Base-by-base conservation (phyloP, 2,888 invertebrate genomes). In the Cephonodes hylas region DNA sequence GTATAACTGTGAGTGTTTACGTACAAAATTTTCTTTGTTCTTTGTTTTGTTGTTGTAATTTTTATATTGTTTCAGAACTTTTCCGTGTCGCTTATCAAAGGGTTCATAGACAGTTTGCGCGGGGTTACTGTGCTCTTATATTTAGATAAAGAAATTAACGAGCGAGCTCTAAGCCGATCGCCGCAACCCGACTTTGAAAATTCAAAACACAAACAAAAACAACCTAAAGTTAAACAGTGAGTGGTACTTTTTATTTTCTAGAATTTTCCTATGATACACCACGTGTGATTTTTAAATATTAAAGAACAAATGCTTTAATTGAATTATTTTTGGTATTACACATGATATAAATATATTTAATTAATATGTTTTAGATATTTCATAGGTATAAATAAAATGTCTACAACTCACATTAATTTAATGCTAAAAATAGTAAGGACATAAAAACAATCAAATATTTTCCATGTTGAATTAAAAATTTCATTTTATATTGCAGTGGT, bases 91-190 rank as follows among this genome's bases (percentile, higher is more conserved):
- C 87, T 96, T 73, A 93, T 94, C 72, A 94, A 94, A 83, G 97
- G 97, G 5, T 91, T 96, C 66, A 93, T 95, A 79, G 97, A 97
- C 85, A 97, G 97, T 84, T 93, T 97, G 68, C 94, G 94, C 76
- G 97, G 97, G 67, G 95, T 96, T 75, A 92, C 95, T 18, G 94
- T 96, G 62, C 93, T 97, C 69, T 94, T 96, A 79, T 95, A 95
- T 83, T 93, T 97, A 85, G 97, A 97, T 86, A 96, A 95, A 80
- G 96, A 96, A 89, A 95, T 96, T 64, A 95, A 95, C 78, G 94
- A 95, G 75, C 91, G 94, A 64, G 90, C 93, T 18, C 75, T 93
- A 53, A 86, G 93, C 74, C 93, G 93, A 71, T 92, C 93, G 53
- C 93, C 95, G 57, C 87, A 91, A 62, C 88, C 89, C 65, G 89